phyloP scores from a whole-genome alignment of 1,140 invertebrate species.

The Plodia interpunctella region DNA sequence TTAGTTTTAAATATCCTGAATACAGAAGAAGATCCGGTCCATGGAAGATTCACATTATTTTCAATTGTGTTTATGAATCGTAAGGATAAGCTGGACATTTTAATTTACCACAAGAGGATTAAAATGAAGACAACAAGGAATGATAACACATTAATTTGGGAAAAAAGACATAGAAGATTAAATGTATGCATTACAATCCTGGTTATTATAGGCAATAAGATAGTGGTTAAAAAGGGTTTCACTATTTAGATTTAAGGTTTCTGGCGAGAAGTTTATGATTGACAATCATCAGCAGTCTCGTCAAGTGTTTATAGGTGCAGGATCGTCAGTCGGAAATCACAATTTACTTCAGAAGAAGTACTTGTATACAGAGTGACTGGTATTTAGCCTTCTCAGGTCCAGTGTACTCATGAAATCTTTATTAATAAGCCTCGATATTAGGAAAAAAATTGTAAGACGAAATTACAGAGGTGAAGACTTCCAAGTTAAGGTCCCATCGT shows the following conservation, averaged over 20 bases:
- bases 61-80: no score
- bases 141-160: background rate
- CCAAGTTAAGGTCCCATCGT: no score
- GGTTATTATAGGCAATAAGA: background rate
- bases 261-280: constrained; percentile 14
- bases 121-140: background rate
- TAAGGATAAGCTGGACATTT: no score
- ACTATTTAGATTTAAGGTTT: constrained; percentile 1
- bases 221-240: background rate
- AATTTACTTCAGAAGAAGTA: no score
- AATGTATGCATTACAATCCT: background rate
- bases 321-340: constrained; percentile 2
- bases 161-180: background rate
- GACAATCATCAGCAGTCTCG: constrained; percentile 51
- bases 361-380: constrained; percentile 32
- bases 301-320: constrained; percentile 16
- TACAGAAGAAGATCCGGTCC: no score
- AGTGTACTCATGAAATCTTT: constrained; percentile 16
- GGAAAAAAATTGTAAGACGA: background rate
- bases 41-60: no score
- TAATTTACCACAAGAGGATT: background rate
- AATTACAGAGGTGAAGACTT: no score
- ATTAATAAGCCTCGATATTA: background rate
- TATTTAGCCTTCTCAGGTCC: constrained; percentile 22
- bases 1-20: constrained; percentile 3